A percentile compares a stretch with the other conserved stretches of the same genome.
Conservation (phyloP, 2,797 vertebrate genomes). For the Hoplostethus atlanticus region DNA sequence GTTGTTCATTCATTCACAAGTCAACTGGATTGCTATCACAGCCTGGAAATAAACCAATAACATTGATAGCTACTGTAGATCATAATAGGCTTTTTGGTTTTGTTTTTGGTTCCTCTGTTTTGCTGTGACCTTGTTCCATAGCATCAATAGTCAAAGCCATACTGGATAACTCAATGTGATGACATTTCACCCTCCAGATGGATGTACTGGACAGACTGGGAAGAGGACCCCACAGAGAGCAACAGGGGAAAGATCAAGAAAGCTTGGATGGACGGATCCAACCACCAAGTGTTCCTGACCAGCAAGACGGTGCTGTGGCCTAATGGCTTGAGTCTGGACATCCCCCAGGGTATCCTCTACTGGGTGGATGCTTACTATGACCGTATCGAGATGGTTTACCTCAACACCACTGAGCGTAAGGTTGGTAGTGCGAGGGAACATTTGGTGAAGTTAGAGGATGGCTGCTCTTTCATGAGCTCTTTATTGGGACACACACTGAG, state of each 20-base stretch:
- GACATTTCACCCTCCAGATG: slow-evolving; percentile 82
- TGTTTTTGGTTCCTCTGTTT: slow-evolving; percentile 11
- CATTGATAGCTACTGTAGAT: slow-evolving; percentile 3
- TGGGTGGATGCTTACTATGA: slow-evolving; percentile 99
- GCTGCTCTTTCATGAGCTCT: no score
- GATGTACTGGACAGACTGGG: slow-evolving; percentile 99
- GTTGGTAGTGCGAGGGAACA: slow-evolving; percentile 59
- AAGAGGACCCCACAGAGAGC: slow-evolving; percentile 96
- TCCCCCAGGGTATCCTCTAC: slow-evolving; percentile 92
- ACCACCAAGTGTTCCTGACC: slow-evolving; percentile 93
- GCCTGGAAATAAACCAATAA: background rate
- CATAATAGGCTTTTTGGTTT: slow-evolving; percentile 13
- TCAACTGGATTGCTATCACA: background rate
- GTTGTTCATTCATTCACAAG: background rate
- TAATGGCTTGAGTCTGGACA: slow-evolving; percentile 95
- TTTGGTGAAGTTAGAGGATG: no score
- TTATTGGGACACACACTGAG: background rate
- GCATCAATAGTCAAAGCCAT: slow-evolving; percentile 10
- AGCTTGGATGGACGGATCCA: slow-evolving; percentile 98
- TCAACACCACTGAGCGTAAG: slow-evolving; percentile 93
- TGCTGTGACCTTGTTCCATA: slow-evolving; percentile 20
- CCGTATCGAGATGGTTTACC: slow-evolving; percentile 94
- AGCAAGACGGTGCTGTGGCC: slow-evolving; percentile 98
- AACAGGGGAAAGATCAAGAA: slow-evolving; percentile 96
- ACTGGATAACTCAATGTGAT: slow-evolving; percentile 1